Conservation (phyloP, 2,888 invertebrate genomes). For the Euclidia mi region DNA sequence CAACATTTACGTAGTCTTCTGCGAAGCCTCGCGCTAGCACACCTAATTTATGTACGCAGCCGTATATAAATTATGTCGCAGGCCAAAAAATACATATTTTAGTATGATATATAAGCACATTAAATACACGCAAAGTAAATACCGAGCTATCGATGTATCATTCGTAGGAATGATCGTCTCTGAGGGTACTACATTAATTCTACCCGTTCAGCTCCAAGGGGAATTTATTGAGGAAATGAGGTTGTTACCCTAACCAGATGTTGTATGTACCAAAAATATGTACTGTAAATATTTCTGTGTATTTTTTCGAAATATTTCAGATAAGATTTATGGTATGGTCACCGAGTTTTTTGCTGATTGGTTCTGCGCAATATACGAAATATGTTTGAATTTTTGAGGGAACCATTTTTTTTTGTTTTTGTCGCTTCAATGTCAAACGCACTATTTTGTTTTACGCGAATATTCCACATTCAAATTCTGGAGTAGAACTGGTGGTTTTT, state of each 20-base stretch:
- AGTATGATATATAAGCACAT: background rate
- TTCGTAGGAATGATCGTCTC: conserved; percentile 48
- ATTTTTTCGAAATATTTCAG: conserved; percentile 30
- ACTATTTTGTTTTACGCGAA: background rate
- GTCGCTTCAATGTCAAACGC: conserved; percentile 4
- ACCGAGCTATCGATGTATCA: conserved; percentile 45
- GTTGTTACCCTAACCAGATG: conserved; percentile 47
- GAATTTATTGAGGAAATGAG: conserved; percentile 63
- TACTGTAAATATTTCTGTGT: conserved; percentile 48
- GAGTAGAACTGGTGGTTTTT: too few relatives aligned
- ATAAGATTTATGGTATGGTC: conserved; percentile 41
- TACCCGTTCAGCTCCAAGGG: conserved; percentile 54
- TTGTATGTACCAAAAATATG: conserved; percentile 52
- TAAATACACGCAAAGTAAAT: conserved; percentile 14
- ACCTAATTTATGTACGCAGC: too few relatives aligned
- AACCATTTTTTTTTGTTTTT: conserved; percentile 10
- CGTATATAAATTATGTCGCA: too few relatives aligned
- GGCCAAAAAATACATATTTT: conserved; percentile 2
- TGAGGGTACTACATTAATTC: conserved; percentile 54
- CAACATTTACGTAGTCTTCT: too few relatives aligned
- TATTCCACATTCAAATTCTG: too few relatives aligned
- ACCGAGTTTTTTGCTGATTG: conserved; percentile 35
- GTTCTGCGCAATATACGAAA: conserved; percentile 29
- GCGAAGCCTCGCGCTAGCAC: too few relatives aligned
- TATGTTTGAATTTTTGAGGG: conserved; percentile 10